These are phyloP conservation scores for Chanos chanos DNA, from an alignment of 2,797 vertebrate species.

Conservation along the genomic window DNA sequence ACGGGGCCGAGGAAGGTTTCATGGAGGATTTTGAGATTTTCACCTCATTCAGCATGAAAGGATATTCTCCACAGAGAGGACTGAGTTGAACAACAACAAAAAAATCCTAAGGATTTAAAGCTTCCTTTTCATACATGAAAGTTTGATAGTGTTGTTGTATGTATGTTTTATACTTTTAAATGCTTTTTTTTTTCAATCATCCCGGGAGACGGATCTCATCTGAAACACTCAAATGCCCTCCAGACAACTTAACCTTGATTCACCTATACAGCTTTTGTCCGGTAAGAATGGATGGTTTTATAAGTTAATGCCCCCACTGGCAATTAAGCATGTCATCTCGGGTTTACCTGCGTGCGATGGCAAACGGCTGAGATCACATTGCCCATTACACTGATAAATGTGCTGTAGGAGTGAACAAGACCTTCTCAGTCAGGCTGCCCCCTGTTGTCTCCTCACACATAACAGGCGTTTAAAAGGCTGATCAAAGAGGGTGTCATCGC, in stretches of 20 bases:
- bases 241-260: conserved; percentile 15
- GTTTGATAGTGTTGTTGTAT: no score
- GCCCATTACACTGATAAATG: neutral
- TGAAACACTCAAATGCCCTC: neutral
- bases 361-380: conserved; percentile 18
- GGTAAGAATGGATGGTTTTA: conserved; percentile 15
- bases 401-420: neutral
- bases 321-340: conserved; percentile 8
- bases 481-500: neutral
- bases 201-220: neutral
- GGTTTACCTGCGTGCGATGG: conserved; percentile 19
- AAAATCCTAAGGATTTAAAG: no score
- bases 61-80: no score
- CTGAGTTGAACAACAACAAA: no score
- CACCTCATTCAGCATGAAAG: no score
- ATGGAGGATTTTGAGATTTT: no score
- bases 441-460: neutral
- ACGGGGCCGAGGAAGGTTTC: no score
- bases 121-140: no score
- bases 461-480: neutral
- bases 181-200: neutral
- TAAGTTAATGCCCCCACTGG: neutral
- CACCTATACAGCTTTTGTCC: neutral
- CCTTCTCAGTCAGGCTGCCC: neutral
- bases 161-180: neutral